Percentiles rank a stretch among this genome's conserved stretches.
Evolutionary conservation across 1,140 invertebrate species (phyloP).

Genomic region (Pseudomyrmex pallidus): DNA sequence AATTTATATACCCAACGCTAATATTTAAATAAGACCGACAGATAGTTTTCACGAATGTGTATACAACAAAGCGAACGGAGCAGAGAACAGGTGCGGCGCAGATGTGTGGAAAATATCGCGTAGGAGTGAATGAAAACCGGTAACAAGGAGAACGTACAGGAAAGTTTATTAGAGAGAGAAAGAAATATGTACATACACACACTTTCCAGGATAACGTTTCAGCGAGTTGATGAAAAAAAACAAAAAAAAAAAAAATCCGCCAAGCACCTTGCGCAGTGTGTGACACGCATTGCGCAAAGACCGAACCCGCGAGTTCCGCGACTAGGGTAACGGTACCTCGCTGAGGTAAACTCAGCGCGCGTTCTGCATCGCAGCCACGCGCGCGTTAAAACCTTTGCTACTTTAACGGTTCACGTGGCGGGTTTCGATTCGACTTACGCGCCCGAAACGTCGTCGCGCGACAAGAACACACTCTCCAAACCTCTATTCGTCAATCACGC

Average conservation of each 20-base stretch:
- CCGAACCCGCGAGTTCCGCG: slow-evolving; percentile 17
- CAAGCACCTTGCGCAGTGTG: background rate
- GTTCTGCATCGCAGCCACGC: slow-evolving; percentile 47
- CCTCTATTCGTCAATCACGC: slow-evolving; percentile 43
- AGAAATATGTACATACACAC: too few species aligned
- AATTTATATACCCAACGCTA: too few species aligned
- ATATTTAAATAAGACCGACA: too few species aligned
- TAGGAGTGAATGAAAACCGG: too few species aligned
- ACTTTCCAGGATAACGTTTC: background rate
- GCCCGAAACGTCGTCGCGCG: background rate
- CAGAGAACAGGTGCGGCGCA: too few species aligned
- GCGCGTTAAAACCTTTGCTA: slow-evolving; percentile 52
- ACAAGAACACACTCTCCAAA: slow-evolving; percentile 10
- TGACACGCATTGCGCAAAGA: slow-evolving; percentile 28
- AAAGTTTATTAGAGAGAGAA: too few species aligned
- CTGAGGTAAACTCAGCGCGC: slow-evolving; percentile 36
- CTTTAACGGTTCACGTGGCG: slow-evolving; percentile 68
- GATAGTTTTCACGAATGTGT: too few species aligned
- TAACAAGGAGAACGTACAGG: too few species aligned
- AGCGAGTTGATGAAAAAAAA: background rate
- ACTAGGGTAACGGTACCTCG: slow-evolving; percentile 65
- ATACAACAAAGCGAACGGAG: too few species aligned
- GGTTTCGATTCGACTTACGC: slow-evolving; percentile 49
- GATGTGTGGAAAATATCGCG: too few species aligned
- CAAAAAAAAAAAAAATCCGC: background rate